Percentiles rank a stretch among this genome's conserved stretches.
Conservation (phyloP, 2,797 vertebrate species). For the Chaunax sp. region DNA sequence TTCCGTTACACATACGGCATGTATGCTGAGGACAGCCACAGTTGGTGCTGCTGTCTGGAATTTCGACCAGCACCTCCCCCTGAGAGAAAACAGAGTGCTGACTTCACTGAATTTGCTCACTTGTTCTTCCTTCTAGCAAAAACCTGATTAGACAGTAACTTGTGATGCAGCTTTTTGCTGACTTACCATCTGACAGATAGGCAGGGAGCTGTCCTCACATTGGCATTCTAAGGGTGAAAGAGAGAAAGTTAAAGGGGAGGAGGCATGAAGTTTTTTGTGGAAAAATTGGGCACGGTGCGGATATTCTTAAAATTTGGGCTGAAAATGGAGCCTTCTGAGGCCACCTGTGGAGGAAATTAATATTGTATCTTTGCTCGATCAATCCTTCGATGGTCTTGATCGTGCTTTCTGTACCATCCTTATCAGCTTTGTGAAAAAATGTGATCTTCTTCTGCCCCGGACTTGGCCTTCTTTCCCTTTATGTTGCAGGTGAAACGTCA, state of each 20-base stretch:
- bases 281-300: too few species aligned
- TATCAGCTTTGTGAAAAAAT: too few species aligned
- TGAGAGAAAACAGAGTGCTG: constrained; percentile 73
- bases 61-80: constrained; percentile 90
- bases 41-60: constrained; percentile 80
- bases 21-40: constrained; percentile 90
- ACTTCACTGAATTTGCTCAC: constrained; percentile 38
- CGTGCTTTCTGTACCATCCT: too few species aligned
- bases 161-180: constrained; percentile 58
- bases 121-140: constrained; percentile 36
- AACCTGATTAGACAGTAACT: constrained; percentile 44
- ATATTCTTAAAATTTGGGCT: too few species aligned
- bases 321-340: too few species aligned
- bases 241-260: constrained; percentile 40
- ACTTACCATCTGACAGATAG: constrained; percentile 92
- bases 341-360: too few species aligned
- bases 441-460: too few species aligned
- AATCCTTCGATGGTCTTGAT: too few species aligned
- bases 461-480: too few species aligned
- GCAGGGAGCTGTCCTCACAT: constrained; percentile 86
- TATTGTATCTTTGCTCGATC: too few species aligned
- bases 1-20: constrained; percentile 87
- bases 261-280: constrained; percentile 15
- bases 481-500: too few species aligned
- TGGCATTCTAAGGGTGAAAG: constrained; percentile 87